phyloP scores from a whole-genome alignment of 2,888 invertebrate genomes.

The Idaea straminata region DNA sequence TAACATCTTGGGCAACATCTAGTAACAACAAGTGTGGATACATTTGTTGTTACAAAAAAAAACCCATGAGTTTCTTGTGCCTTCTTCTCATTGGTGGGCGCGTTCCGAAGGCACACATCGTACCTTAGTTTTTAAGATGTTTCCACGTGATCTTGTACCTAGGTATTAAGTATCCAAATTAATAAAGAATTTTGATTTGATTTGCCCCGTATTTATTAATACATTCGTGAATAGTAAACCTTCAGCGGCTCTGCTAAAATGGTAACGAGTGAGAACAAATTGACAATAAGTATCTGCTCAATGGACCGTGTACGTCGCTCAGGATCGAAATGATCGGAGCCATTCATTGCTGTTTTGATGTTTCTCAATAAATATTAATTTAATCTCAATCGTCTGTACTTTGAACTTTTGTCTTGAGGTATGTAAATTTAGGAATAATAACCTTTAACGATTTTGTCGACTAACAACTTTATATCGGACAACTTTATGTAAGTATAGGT shows the following conservation, averaged over 20 bases:
- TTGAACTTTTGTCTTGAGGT: conserved; percentile 1
- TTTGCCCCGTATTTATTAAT: too few species aligned
- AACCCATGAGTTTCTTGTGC: too few species aligned
- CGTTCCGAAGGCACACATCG: too few species aligned
- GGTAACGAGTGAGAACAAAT: background rate
- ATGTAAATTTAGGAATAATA: background rate
- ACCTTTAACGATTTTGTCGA: background rate
- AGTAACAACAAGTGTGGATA: too few species aligned
- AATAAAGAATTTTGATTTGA: too few species aligned
- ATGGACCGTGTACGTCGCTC: background rate
- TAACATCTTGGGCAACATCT: too few species aligned
- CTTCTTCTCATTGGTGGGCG: too few species aligned
- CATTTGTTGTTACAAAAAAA: too few species aligned
- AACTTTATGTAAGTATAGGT: background rate
- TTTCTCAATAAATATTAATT: background rate
- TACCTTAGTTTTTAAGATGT: too few species aligned
- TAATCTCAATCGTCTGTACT: background rate
- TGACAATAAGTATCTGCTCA: background rate
- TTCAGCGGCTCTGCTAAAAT: background rate
- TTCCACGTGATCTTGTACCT: too few species aligned
- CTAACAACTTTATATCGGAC: background rate
- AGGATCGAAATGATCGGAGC: background rate
- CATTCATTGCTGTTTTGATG: background rate
- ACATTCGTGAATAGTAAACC: too few species aligned
- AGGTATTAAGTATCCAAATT: too few species aligned